These are phyloP conservation scores for Cephus sareptanus DNA, from an alignment of 2,888 invertebrate genomes.

Conservation along the genomic window DNA sequence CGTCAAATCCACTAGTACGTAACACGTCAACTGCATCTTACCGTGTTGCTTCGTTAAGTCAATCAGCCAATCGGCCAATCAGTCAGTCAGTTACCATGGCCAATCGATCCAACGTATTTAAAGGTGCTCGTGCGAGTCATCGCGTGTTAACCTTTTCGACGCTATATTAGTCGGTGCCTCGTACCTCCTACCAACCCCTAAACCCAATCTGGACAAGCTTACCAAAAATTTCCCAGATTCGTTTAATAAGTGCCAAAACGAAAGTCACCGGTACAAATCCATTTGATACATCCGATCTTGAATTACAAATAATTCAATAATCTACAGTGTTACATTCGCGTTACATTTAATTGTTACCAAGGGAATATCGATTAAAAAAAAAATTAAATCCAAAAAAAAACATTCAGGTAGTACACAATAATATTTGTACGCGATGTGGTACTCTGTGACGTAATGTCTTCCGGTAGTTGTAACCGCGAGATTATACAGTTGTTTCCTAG, in stretches of 20 bases:
- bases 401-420: background rate
- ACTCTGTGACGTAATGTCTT: background rate
- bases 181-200: background rate
- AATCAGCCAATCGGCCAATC: conserved; percentile 17
- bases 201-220: background rate
- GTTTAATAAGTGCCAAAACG: background rate
- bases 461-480: conserved; percentile 1
- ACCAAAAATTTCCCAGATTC: background rate
- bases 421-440: background rate
- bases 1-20: background rate
- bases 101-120: conserved; percentile 48
- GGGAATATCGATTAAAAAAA: background rate
- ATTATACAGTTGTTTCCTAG: conserved; percentile 18
- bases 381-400: background rate
- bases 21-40: background rate
- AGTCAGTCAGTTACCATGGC: conserved; percentile 43
- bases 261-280: background rate
- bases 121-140: conserved; percentile 38
- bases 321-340: background rate
- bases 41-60: background rate
- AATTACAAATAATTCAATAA: no score
- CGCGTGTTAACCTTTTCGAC: conserved; percentile 26
- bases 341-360: background rate
- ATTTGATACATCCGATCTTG: no score
- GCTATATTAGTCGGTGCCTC: background rate